Evolutionary conservation across 92 coral and sea anemone species (phyloP).

Genomic region (Zoanthus gigantus): DNA sequence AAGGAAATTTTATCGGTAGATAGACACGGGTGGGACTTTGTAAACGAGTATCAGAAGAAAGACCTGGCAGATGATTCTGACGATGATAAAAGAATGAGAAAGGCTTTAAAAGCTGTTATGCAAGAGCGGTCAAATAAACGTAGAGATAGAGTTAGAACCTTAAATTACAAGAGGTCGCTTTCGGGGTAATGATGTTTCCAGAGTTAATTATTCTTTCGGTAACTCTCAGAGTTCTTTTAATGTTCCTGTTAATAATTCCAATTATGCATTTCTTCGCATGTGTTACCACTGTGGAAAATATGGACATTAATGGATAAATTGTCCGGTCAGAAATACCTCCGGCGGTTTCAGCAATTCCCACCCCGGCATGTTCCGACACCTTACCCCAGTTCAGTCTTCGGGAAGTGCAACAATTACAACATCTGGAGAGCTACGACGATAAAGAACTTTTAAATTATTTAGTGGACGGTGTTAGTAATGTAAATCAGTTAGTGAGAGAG

Average conservation of each 20-base stretch:
- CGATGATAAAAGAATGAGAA: background rate
- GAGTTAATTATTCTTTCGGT: background rate
- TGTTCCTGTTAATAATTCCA: conserved; percentile 9
- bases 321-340: conserved; percentile 17
- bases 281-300: conserved; percentile 25
- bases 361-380: background rate
- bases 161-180: background rate
- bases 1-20: conserved; percentile 4
- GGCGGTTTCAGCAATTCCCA: conserved; percentile 22
- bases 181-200: no score
- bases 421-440: background rate
- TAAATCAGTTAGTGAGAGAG: conserved; percentile 19
- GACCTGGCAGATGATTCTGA: background rate
- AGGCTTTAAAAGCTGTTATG: background rate
- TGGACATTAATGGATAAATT: conserved; percentile 26
- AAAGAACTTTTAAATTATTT: background rate
- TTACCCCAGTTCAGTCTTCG: background rate
- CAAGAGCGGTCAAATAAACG: background rate
- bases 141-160: background rate
- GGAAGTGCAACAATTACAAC: background rate
- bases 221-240: background rate
- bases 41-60: background rate
- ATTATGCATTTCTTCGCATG: background rate
- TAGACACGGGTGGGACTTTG: conserved; percentile 34
- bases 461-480: background rate